These are phyloP conservation scores for Hiodon alosoides DNA, from an alignment of 2,113 vertebrate species.

Conservation along the genomic window DNA sequence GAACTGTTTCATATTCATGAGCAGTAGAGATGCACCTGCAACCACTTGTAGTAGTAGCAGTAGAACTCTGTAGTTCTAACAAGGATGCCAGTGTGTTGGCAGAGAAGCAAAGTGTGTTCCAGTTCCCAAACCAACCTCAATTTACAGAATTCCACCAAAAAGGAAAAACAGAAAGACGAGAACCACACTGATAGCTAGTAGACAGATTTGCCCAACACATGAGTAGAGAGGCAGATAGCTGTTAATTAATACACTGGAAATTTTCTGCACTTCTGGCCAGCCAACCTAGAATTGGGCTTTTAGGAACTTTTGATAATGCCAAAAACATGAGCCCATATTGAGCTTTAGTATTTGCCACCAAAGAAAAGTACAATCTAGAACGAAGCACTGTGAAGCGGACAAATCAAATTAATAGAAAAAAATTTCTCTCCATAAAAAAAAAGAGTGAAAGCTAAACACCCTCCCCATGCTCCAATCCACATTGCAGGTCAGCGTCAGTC, in stretches of 20 bases:
- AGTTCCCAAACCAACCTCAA: background rate
- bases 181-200: background rate
- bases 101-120: background rate
- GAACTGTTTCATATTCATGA: slow-evolving; percentile 17
- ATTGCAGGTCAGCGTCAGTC: slow-evolving; percentile 48
- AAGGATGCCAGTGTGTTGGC: slow-evolving; percentile 10
- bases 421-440: too few species aligned
- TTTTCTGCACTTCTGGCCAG: background rate
- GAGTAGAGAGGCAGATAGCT: background rate
- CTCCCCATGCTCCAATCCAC: slow-evolving; percentile 30
- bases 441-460: too few species aligned
- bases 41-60: too few species aligned
- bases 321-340: background rate
- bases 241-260: slow-evolving; percentile 55
- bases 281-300: background rate
- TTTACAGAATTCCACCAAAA: background rate
- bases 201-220: slow-evolving; percentile 6
- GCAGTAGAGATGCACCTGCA: slow-evolving; percentile 15
- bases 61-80: slow-evolving; percentile 1
- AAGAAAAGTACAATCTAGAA: background rate
- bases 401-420: too few species aligned
- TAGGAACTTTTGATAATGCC: background rate
- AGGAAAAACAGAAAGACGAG: background rate
- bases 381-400: background rate
- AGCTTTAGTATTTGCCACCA: background rate